Conservation (phyloP, 2,888 invertebrate genomes). For the Drosophila monieri region DNA sequence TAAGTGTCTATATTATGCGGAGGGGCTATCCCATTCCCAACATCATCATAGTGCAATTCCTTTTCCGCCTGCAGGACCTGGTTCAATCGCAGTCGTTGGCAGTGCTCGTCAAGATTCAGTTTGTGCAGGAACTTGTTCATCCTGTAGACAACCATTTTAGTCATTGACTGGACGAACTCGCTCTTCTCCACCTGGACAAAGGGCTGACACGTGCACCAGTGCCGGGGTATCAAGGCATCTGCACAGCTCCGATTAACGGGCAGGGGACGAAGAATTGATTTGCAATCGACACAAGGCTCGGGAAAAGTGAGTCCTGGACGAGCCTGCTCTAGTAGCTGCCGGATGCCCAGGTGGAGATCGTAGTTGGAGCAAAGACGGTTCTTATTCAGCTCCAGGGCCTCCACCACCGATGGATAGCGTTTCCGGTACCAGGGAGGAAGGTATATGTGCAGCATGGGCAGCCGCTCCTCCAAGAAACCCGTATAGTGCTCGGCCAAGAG, state of each 20-base stretch:
- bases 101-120: not conserved
- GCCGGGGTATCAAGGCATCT: constrained; percentile 87
- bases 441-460: constrained; percentile 89
- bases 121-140: constrained; percentile 44
- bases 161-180: constrained; percentile 64
- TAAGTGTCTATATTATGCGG: not conserved
- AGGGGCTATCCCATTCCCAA: not conserved
- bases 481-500: constrained; percentile 86
- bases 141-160: constrained; percentile 57
- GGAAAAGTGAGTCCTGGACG: not conserved
- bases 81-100: not conserved
- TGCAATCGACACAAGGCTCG: constrained; percentile 85
- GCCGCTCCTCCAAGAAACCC: constrained; percentile 90
- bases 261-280: constrained; percentile 52
- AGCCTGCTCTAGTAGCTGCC: constrained; percentile 2
- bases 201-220: constrained; percentile 90
- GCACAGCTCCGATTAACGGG: constrained; percentile 86
- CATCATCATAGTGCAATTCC: constrained; percentile 2
- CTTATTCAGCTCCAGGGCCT: constrained; percentile 86
- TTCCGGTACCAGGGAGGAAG: constrained; percentile 87
- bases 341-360: constrained; percentile 85
- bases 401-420: constrained; percentile 84
- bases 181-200: constrained; percentile 71
- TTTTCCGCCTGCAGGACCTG: constrained; percentile 1
- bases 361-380: constrained; percentile 88